phyloP scores from a whole-genome alignment of 2,113 vertebrate genomes.

The Pogona vitticeps region DNA sequence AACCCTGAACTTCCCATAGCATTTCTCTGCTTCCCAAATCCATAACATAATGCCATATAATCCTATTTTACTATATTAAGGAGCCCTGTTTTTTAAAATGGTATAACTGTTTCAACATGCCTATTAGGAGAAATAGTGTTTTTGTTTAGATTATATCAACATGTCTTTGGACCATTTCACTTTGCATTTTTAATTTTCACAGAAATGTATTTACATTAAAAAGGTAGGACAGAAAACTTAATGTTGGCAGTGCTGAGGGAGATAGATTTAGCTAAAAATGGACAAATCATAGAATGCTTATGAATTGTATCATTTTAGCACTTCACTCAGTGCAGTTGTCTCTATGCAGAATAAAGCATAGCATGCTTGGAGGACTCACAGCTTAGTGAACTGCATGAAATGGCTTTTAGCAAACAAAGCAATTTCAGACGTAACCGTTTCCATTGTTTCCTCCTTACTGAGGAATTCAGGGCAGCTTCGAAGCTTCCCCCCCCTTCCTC shows the following conservation, averaged over 20 bases:
- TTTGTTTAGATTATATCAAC: background rate
- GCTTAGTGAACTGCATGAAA: background rate
- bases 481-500: background rate
- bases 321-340: background rate
- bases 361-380: background rate
- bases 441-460: background rate
- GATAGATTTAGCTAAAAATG: background rate
- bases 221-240: background rate
- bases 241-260: background rate
- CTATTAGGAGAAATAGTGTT: background rate
- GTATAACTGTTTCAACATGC: background rate
- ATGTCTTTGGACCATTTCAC: background rate
- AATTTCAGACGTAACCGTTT: background rate
- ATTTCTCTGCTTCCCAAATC: background rate
- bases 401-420: background rate
- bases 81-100: background rate
- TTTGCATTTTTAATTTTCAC: background rate
- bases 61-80: background rate
- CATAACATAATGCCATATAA: background rate
- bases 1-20: background rate
- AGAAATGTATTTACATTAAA: background rate
- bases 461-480: background rate
- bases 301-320: background rate
- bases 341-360: background rate
- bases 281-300: background rate